These are phyloP conservation scores for Dipodomys stephensi DNA, from an alignment of 2,113 vertebrate genomes.

Conservation along the genomic window DNA sequence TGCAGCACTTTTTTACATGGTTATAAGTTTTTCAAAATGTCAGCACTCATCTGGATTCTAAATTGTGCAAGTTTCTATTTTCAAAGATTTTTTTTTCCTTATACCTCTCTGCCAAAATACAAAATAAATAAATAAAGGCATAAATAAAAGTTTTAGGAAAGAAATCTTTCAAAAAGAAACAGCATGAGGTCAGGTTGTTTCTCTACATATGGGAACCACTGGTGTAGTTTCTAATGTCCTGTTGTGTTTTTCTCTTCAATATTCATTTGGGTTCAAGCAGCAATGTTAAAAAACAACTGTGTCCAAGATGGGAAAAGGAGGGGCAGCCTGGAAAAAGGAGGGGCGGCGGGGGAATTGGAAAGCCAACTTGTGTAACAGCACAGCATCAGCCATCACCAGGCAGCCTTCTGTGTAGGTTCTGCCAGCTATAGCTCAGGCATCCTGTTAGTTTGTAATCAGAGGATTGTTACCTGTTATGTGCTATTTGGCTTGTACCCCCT, in stretches of 20 bases:
- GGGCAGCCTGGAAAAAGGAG: not conserved
- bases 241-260: conserved; percentile 57
- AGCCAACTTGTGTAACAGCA: conserved; percentile 8
- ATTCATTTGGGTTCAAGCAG: conserved; percentile 62
- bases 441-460: conserved; percentile 67
- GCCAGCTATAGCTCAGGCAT: not conserved
- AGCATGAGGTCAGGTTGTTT: conserved; percentile 55
- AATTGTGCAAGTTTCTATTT: conserved; percentile 61
- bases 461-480: conserved; percentile 73
- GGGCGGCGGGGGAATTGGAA: not conserved
- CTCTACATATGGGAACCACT: conserved; percentile 23
- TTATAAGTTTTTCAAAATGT: conserved; percentile 57
- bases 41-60: conserved; percentile 64
- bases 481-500: conserved; percentile 53
- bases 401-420: conserved; percentile 45
- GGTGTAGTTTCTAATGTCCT: conserved; percentile 64
- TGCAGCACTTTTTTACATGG: conserved; percentile 47
- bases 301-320: conserved; percentile 75
- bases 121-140: conserved; percentile 42
- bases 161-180: conserved; percentile 74
- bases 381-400: conserved; percentile 55
- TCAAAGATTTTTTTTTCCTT: not conserved
- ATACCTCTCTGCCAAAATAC: not conserved
- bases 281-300: conserved; percentile 44
- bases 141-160: conserved; percentile 62